Base-by-base conservation (phyloP, 2,113 vertebrate genomes). In the Xyliphius kryptos region DNA sequence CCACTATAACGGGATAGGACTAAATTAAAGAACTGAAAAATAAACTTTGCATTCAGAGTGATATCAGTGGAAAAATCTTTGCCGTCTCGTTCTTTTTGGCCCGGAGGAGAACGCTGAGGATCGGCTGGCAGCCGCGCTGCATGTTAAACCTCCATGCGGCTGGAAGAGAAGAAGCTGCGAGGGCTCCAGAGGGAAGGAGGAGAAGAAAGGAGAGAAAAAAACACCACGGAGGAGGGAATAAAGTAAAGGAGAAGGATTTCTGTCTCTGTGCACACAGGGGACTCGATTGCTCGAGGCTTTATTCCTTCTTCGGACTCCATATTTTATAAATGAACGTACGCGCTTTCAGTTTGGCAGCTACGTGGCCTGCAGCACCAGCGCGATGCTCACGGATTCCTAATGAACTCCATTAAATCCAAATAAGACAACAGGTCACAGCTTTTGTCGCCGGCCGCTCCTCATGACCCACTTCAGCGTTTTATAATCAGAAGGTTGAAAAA, bases 41-140 rank as follows among this genome's bases (percentile, higher is more conserved):
- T n/a, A n/a, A n/a, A n/a, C n/a, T n/a, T n/a, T n/a, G n/a, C n/a
- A n/a, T n/a, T n/a, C n/a, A n/a, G n/a, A n/a, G n/a, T n/a, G n/a
- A n/a, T n/a, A n/a, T n/a, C n/a, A n/a, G n/a, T n/a, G n/a, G n/a
- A n/a, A n/a, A n/a, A n/a, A n/a, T n/a, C n/a, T n/a, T n/a, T n/a
- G 63, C 57, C 52, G 55, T 37, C 61, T 61, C 59, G 63, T 62
- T 12, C 6, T 62, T 62, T 41, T 16, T 56, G 61, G 58, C 63
- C 69, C 51, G 69, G 47, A 46, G 63, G 52, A 51, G 43, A 50
- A 54, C 41, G 41, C 63, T 43, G 68, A 44, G 50, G 51, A 56
- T 36, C 64, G 50, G 44, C 19, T 32, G 44, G 57, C 37, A 66
- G 13, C 44, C 44, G 5, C 12, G 16, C 46, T 47, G 46, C 58